Evolutionary conservation across 2,113 vertebrate genomes (phyloP), one percentile per base, ranked within the genome.

Genomic region (Craseonycteris thonglongyai): DNA sequence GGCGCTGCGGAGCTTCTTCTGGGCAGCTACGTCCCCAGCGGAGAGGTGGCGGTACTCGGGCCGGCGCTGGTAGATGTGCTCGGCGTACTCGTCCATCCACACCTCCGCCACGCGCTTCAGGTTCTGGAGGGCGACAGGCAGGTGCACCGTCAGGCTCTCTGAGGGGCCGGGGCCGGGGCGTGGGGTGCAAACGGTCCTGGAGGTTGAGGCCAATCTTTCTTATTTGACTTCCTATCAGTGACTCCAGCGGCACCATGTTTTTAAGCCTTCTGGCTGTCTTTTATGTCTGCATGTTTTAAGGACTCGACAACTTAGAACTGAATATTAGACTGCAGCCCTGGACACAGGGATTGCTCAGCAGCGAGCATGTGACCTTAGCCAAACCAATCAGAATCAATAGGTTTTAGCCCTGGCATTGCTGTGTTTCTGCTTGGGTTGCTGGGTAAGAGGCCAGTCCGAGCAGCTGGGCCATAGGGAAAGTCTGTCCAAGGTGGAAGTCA

Each of bases 31-130:
- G 10, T 99, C 99, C 7, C 99, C 99, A 0, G 99, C 99, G 0
- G 99, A 99, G 38, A 99, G 99, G 97, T 99, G 99, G 72, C 99
- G 98, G 98, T 99, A 99, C 97, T 99, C 99, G 0, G 99, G 99
- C 33, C 99, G 98, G 0, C 99, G 99, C 98, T 99, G 99, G 98
- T 99, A 99, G 45, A 99, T 98, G 95, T 98, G 99, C 80, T 99
- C 99, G 0, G 99, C 99, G 0, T 99, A 99, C n/a, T 99, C 99
- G 0, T 99, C 99, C 99, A 99, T 99, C 99, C 99, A 99, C 68
- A 99, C 99, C 96, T 99, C 99, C 0, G 99, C 99, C 94, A 99
- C 99, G 0, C 99, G 98, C 97, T 99, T 99, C 87, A 99, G 96
- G 97, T 99, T 99, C 99, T 99, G 97, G 7, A 49, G 35, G 86